A percentile compares a stretch with the other conserved stretches of the same genome.
These are phyloP conservation scores for Stichopus chloronotus DNA, from an alignment of 35 echinoderm and acorn worm genomes.

Conservation along the genomic window DNA sequence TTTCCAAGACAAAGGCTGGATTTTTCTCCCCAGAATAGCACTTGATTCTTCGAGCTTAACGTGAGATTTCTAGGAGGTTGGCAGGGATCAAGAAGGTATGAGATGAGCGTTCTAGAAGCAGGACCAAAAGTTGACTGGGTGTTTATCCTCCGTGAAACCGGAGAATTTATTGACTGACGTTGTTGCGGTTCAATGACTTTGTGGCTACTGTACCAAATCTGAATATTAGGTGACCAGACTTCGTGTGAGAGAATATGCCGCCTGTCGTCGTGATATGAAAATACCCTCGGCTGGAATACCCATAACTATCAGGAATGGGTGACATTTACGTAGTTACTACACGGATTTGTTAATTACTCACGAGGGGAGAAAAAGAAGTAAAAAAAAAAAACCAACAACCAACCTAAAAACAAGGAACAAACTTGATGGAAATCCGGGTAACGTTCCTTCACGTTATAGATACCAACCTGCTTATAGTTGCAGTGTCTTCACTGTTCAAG, in stretches of 20 bases:
- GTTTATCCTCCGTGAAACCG: slow-evolving; percentile 32
- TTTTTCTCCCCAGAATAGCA: background rate
- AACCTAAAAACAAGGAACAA: too few relatives aligned
- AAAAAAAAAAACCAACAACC: too few relatives aligned
- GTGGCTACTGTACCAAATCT: slow-evolving; percentile 32
- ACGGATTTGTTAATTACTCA: too few relatives aligned
- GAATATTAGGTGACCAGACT: slow-evolving; percentile 5
- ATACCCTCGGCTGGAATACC: too few relatives aligned
- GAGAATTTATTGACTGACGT: slow-evolving; percentile 18
- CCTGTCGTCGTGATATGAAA: too few relatives aligned
- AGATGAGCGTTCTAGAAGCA: background rate
- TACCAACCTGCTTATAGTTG: too few relatives aligned
- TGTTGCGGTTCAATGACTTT: slow-evolving; percentile 11
- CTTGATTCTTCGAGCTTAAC: background rate
- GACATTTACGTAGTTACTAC: too few relatives aligned
- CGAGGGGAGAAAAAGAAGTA: too few relatives aligned
- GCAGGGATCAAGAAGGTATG: background rate
- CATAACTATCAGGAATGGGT: too few relatives aligned
- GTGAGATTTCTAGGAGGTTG: background rate
- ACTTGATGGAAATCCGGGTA: too few relatives aligned
- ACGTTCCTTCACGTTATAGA: too few relatives aligned
- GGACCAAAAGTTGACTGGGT: background rate
- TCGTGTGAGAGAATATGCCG: background rate
- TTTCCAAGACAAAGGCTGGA: background rate
- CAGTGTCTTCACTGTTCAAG: too few relatives aligned